Percentiles rank a stretch among this genome's conserved stretches.
Evolutionary conservation across 2,888 invertebrate genomes (phyloP).

Genomic region (Taenaris catops): DNA sequence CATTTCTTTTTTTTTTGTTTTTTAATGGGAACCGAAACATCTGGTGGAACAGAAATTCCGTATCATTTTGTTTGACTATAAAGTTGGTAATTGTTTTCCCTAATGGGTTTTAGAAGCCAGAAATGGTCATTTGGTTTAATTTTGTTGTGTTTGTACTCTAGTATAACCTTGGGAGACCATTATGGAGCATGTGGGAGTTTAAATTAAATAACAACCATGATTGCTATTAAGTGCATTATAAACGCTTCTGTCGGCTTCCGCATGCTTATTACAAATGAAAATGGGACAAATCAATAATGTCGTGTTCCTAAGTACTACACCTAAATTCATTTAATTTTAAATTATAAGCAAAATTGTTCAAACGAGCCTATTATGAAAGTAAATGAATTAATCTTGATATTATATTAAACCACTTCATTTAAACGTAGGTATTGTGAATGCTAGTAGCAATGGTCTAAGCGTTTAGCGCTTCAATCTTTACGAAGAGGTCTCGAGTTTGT

Average conservation of each 20-base stretch:
- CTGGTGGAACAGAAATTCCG: constrained; percentile 42
- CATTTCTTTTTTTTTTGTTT: constrained; percentile 26
- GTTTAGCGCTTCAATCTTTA: too few relatives aligned
- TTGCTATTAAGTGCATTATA: constrained; percentile 21
- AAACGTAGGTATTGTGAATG: too few relatives aligned
- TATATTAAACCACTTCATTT: too few relatives aligned
- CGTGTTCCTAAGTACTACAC: too few relatives aligned
- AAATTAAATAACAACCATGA: constrained; percentile 22
- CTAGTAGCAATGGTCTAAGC: too few relatives aligned
- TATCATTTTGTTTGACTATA: constrained; percentile 37
- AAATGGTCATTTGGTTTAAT: constrained; percentile 38
- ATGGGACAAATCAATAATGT: too few relatives aligned
- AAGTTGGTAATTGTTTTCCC: constrained; percentile 37
- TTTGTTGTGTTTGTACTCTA: constrained; percentile 29
- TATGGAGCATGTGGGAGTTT: constrained; percentile 18
- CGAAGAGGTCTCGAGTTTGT: too few relatives aligned
- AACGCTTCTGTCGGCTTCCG: constrained; percentile 14
- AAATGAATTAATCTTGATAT: too few relatives aligned
- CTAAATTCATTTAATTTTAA: too few relatives aligned
- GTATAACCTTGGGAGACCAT: constrained; percentile 19
- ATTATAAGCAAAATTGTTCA: too few relatives aligned
- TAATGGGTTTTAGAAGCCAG: constrained; percentile 33
- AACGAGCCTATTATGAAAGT: too few relatives aligned
- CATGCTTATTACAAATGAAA: not conserved
- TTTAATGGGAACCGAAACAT: constrained; percentile 45